Evolutionary conservation across 2,797 vertebrate species (phyloP).

Genomic region (Apogon hyalosoma): DNA sequence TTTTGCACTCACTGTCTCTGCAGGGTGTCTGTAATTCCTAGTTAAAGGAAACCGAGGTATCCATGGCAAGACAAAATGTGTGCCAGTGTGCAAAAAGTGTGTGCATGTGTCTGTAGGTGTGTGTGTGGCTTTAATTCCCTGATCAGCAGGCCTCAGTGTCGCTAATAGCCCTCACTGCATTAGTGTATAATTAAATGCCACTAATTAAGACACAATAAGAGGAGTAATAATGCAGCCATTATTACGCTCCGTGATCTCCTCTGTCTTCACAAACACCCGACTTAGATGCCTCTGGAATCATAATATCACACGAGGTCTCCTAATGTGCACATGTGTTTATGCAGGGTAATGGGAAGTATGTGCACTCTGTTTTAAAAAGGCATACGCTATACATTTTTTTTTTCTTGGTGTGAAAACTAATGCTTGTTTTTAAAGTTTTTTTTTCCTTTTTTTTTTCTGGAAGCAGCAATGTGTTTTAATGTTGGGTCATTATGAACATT

Average conservation of each 20-base stretch:
- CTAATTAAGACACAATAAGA: slow-evolving; percentile 84
- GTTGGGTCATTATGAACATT: not conserved
- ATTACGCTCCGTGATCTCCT: slow-evolving; percentile 77
- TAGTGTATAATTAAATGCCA: slow-evolving; percentile 83
- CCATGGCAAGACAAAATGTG: slow-evolving; percentile 28
- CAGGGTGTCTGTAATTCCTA: slow-evolving; percentile 70
- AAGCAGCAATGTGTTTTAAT: slow-evolving; percentile 10
- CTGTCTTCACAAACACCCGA: slow-evolving; percentile 66
- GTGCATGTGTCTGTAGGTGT: slow-evolving; percentile 30
- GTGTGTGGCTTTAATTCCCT: slow-evolving; percentile 69
- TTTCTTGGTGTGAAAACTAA: slow-evolving; percentile 4
- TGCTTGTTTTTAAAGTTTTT: too few relatives aligned
- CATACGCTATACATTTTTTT: slow-evolving; percentile 5
- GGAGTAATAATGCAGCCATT: slow-evolving; percentile 83
- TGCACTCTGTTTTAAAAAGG: slow-evolving; percentile 31
- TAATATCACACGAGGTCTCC: slow-evolving; percentile 69
- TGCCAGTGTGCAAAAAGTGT: slow-evolving; percentile 41
- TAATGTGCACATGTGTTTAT: slow-evolving; percentile 64
- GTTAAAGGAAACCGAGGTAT: slow-evolving; percentile 68
- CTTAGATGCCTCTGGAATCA: slow-evolving; percentile 73
- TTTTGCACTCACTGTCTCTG: slow-evolving; percentile 49
- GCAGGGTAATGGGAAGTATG: slow-evolving; percentile 40
- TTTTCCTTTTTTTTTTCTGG: not conserved
- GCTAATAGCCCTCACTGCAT: slow-evolving; percentile 78
- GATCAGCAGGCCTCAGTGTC: slow-evolving; percentile 78